Conservation (phyloP, 2,888 invertebrate genomes). For the Nymphalis urticae region DNA sequence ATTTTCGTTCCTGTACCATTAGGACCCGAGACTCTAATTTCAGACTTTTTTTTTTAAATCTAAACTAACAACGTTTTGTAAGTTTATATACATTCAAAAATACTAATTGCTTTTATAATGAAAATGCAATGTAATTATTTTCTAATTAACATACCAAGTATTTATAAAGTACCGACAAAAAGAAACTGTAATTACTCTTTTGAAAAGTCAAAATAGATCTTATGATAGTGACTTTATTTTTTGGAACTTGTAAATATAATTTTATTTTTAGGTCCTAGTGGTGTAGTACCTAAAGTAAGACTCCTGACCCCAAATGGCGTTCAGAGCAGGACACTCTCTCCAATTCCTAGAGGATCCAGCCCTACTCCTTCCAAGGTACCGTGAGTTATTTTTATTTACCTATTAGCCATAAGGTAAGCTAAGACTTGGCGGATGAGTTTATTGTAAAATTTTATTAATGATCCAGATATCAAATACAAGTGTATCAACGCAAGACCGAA, state of each 20-base stretch:
- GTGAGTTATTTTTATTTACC: background rate
- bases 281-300: constrained; percentile 31
- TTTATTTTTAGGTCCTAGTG: constrained; percentile 22
- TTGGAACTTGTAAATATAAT: background rate
- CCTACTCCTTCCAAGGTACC: constrained; percentile 23
- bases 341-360: constrained; percentile 40
- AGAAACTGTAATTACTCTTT: background rate
- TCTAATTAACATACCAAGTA: too few relatives aligned
- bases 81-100: too few relatives aligned
- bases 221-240: too few relatives aligned
- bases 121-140: too few relatives aligned
- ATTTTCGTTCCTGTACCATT: too few relatives aligned
- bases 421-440: background rate
- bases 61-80: too few relatives aligned
- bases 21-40: too few relatives aligned
- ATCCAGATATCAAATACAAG: constrained; percentile 13
- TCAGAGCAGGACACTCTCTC: constrained; percentile 52
- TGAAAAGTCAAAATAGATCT: too few relatives aligned
- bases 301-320: constrained; percentile 38
- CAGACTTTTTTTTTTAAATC: too few relatives aligned
- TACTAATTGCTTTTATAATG: too few relatives aligned
- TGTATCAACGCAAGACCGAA: constrained; percentile 29
- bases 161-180: too few relatives aligned
- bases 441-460: background rate
- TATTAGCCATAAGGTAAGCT: too few relatives aligned